These are phyloP conservation scores for Drosophila putrida DNA, from an alignment of 2,888 invertebrate species.

Conservation along the genomic window DNA sequence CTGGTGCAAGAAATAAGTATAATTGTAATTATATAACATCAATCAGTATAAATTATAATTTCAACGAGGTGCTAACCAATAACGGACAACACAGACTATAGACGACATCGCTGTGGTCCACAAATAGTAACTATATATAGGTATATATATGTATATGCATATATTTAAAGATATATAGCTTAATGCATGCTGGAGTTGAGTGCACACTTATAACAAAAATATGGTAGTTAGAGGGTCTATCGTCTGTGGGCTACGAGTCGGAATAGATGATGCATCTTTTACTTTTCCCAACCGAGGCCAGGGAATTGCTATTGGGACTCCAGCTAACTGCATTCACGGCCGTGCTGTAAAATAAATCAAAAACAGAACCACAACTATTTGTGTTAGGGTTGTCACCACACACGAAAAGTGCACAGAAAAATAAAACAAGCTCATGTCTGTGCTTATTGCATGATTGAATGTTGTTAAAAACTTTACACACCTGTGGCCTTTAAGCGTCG, in stretches of 20 bases:
- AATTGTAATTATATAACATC: slow-evolving; percentile 38
- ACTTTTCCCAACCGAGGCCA: slow-evolving; percentile 93
- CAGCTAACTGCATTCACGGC: slow-evolving; percentile 95
- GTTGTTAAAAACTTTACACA: slow-evolving; percentile 75
- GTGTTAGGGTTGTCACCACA: slow-evolving; percentile 47
- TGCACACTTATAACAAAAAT: slow-evolving; percentile 18
- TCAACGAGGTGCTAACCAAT: slow-evolving; percentile 31
- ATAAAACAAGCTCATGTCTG: too few relatives aligned
- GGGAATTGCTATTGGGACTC: slow-evolving; percentile 92
- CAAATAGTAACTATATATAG: slow-evolving; percentile 9
- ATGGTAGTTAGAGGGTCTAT: slow-evolving; percentile 3
- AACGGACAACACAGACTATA: slow-evolving; percentile 7
- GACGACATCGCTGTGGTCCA: background rate
- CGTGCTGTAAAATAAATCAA: slow-evolving; percentile 88
- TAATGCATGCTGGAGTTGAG: slow-evolving; percentile 27
- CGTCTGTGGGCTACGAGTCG: slow-evolving; percentile 86
- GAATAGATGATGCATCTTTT: slow-evolving; percentile 94
- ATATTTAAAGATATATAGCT: slow-evolving; percentile 5
- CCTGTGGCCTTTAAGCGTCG: slow-evolving; percentile 92
- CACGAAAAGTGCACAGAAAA: background rate
- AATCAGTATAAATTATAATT: slow-evolving; percentile 28
- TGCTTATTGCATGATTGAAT: background rate
- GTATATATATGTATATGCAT: slow-evolving; percentile 3
- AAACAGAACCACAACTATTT: slow-evolving; percentile 78
- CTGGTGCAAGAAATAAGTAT: slow-evolving; percentile 25